These are phyloP conservation scores for Choristoneura rosaceana DNA, from an alignment of 2,888 invertebrate genomes.

Conservation along the genomic window DNA sequence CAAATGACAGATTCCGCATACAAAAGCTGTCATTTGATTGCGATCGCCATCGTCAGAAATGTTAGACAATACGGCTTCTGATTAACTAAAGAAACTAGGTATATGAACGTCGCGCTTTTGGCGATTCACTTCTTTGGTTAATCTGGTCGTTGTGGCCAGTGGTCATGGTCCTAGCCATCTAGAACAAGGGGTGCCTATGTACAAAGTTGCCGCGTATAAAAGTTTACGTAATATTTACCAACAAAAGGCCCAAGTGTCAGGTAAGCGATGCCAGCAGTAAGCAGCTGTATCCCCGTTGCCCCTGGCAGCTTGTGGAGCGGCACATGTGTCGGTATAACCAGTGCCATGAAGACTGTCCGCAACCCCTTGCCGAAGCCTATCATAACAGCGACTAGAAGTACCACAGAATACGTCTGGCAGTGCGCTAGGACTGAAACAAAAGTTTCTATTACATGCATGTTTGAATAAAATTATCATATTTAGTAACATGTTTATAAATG, in stretches of 20 bases:
- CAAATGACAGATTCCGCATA: too few species aligned
- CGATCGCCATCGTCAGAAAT: too few species aligned
- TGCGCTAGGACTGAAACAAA: slow-evolving; percentile 85
- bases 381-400: slow-evolving; percentile 86
- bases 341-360: slow-evolving; percentile 90
- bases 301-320: slow-evolving; percentile 89
- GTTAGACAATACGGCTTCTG: too few species aligned
- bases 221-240: slow-evolving; percentile 73
- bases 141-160: too few species aligned
- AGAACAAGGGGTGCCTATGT: too few species aligned
- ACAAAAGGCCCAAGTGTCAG: slow-evolving; percentile 87
- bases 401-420: slow-evolving; percentile 82
- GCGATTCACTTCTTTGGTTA: too few species aligned
- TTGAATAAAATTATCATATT: neutral
- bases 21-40: too few species aligned
- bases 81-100: too few species aligned
- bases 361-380: slow-evolving; percentile 90
- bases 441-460: neutral
- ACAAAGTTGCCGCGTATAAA: neutral
- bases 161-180: too few species aligned
- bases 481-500: too few species aligned
- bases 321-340: slow-evolving; percentile 90
- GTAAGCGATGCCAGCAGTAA: slow-evolving; percentile 88
- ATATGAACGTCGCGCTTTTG: too few species aligned
- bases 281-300: slow-evolving; percentile 88